These are phyloP conservation scores for Ostrea edulis DNA, from an alignment of 1,140 invertebrate genomes.

Conservation along the genomic window DNA sequence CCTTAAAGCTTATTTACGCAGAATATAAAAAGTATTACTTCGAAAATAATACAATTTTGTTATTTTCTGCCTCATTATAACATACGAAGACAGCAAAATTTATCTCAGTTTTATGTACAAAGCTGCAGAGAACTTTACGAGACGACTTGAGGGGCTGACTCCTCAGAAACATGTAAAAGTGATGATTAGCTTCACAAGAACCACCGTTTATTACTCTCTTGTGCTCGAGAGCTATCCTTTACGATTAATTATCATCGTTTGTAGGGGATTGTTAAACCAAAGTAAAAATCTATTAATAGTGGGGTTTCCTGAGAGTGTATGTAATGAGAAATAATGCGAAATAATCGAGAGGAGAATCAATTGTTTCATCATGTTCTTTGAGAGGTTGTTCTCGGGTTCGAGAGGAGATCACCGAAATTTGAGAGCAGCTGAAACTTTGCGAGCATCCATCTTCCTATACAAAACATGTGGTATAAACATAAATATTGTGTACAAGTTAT, in stretches of 20 bases:
- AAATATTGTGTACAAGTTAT: too few relatives aligned
- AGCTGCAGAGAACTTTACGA: not conserved
- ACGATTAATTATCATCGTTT: conserved; percentile 36
- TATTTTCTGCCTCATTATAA: not conserved
- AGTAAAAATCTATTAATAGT: conserved; percentile 34
- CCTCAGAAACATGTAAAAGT: conserved; percentile 6
- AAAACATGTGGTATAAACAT: not conserved
- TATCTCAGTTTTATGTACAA: not conserved
- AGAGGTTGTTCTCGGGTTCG: not conserved
- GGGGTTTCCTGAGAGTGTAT: not conserved
- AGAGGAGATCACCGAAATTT: not conserved
- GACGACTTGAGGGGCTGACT: conserved; percentile 7
- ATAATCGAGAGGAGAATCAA: conserved; percentile 1
- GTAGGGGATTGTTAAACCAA: conserved; percentile 16
- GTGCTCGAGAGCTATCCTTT: not conserved
- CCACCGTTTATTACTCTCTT: not conserved
- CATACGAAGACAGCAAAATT: not conserved
- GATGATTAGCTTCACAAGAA: conserved; percentile 12
- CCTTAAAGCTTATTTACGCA: too few relatives aligned
- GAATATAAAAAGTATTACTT: too few relatives aligned
- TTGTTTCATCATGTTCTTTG: conserved; percentile 31
- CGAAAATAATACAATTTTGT: too few relatives aligned
- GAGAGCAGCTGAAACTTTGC: not conserved
- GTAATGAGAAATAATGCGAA: conserved; percentile 20
- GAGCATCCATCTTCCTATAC: not conserved